These are phyloP conservation scores for Exocentrus adspersus DNA, from an alignment of 2,888 invertebrate species.

Conservation along the genomic window DNA sequence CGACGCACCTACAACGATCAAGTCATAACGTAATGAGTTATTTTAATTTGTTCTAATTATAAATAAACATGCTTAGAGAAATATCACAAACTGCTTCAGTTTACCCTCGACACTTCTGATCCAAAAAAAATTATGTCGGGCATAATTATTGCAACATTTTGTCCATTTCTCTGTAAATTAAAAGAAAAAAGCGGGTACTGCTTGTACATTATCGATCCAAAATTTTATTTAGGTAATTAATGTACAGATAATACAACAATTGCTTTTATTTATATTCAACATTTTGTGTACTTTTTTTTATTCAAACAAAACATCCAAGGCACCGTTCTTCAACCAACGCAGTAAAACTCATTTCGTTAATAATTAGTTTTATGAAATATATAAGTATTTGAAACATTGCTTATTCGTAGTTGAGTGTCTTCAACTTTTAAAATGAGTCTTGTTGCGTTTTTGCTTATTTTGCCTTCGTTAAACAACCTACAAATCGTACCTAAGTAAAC, in stretches of 20 bases:
- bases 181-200: background rate
- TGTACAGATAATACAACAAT: conserved; percentile 64
- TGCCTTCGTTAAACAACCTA: conserved; percentile 54
- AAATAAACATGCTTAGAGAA: too few species aligned
- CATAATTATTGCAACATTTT: too few species aligned
- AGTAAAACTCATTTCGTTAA: conserved; percentile 43
- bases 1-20: too few species aligned
- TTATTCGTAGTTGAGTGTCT: too few species aligned
- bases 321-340: conserved; percentile 60
- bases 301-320: conserved; percentile 63
- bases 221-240: conserved; percentile 54
- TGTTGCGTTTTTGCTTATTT: conserved; percentile 48
- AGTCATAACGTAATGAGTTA: too few species aligned
- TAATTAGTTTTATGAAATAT: too few species aligned
- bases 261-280: conserved; percentile 58
- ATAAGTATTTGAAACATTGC: too few species aligned
- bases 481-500: conserved; percentile 35
- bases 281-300: conserved; percentile 57
- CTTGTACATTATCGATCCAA: conserved; percentile 34
- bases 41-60: too few species aligned
- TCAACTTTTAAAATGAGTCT: conserved; percentile 39
- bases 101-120: too few species aligned
- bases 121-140: too few species aligned
- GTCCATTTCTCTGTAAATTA: too few species aligned
- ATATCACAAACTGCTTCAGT: too few species aligned